Percentiles rank a stretch among this genome's conserved stretches.
phyloP scores from a whole-genome alignment of 2,888 invertebrate genomes.

The Leptinotarsa peninsularis region DNA sequence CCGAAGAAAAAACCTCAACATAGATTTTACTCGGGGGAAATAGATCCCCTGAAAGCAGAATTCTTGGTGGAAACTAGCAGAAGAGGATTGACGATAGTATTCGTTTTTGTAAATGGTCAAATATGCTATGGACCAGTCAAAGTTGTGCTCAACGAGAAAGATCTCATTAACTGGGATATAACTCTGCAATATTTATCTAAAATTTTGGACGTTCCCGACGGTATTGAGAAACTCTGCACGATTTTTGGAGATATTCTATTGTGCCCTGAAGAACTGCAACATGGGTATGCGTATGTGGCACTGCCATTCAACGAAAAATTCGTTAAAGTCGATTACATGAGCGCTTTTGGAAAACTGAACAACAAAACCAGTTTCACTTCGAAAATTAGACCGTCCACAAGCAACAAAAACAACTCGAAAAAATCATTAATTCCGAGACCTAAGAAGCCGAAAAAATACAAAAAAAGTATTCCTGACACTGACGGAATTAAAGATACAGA shows the following conservation, averaged over 20 bases:
- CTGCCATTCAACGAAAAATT: slow-evolving; percentile 46
- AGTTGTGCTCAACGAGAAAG: slow-evolving; percentile 37
- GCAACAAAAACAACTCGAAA: neutral
- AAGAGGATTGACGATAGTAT: slow-evolving; percentile 38
- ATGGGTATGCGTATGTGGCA: slow-evolving; percentile 49
- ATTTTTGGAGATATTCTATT: slow-evolving; percentile 41
- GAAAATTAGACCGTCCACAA: neutral
- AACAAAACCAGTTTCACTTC: slow-evolving; percentile 16
- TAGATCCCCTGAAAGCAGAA: slow-evolving; percentile 25
- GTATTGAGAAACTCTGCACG: slow-evolving; percentile 42
- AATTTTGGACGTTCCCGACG: slow-evolving; percentile 41
- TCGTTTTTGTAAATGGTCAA: slow-evolving; percentile 35
- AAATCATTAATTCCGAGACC: neutral
- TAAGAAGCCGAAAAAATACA: neutral
- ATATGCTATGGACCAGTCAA: slow-evolving; percentile 35
- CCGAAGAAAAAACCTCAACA: slow-evolving; percentile 26
- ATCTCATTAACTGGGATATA: slow-evolving; percentile 34
- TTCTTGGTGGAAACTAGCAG: slow-evolving; percentile 36
- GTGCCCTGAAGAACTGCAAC: slow-evolving; percentile 40
- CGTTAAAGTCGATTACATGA: slow-evolving; percentile 43
- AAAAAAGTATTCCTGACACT: neutral
- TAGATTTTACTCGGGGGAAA: slow-evolving; percentile 38
- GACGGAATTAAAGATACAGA: neutral
- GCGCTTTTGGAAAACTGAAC: slow-evolving; percentile 3
- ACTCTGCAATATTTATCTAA: slow-evolving; percentile 35